These are phyloP conservation scores for Silurus lanzhouensis DNA, from an alignment of 2,797 vertebrate genomes.

Conservation along the genomic window DNA sequence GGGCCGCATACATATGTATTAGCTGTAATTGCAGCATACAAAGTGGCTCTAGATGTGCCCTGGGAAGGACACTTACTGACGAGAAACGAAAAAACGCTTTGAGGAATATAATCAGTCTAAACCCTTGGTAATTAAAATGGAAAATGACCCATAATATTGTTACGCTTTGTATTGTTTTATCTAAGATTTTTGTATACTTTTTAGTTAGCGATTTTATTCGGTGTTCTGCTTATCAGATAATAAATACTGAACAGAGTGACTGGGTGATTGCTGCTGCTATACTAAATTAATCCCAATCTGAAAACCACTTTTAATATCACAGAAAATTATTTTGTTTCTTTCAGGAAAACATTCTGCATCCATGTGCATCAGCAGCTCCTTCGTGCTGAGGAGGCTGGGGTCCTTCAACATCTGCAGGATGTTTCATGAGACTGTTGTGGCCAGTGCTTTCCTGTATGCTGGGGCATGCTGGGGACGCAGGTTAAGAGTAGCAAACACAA, in stretches of 20 bases:
- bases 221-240: background rate
- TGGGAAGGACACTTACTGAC: constrained; percentile 33
- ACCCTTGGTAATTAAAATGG: constrained; percentile 3
- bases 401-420: no score
- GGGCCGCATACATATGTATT: constrained; percentile 41
- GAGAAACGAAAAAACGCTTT: constrained; percentile 15
- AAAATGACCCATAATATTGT: background rate
- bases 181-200: no score
- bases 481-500: no score
- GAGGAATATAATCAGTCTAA: constrained; percentile 30
- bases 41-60: constrained; percentile 28
- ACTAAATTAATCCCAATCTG: background rate
- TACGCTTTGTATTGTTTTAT: background rate
- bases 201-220: background rate
- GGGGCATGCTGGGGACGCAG: no score
- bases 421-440: no score
- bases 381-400: no score
- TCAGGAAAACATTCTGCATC: no score
- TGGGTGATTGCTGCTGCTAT: background rate
- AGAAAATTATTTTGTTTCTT: background rate
- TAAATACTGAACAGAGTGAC: background rate
- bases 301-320: background rate
- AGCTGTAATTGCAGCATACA: constrained; percentile 32
- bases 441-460: no score
- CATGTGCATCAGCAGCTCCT: no score